Conservation (phyloP, 1,140 invertebrate genomes). For the Lepidurus packardi region DNA sequence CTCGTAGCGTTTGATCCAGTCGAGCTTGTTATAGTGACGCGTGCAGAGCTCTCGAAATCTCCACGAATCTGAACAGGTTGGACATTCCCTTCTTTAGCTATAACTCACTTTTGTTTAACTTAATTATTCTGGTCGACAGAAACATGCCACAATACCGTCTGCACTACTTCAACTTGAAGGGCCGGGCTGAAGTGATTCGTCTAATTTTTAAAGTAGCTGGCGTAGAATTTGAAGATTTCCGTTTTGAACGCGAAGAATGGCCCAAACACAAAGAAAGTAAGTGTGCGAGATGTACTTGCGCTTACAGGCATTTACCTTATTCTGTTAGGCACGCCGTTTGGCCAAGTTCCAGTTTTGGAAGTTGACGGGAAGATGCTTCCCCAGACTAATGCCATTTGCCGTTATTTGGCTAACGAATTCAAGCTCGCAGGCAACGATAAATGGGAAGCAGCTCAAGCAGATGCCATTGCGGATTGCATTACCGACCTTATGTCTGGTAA, state of each 20-base stretch:
- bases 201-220: conserved; percentile 53
- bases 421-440: conserved; percentile 37
- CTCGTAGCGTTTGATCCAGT: neutral
- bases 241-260: conserved; percentile 45
- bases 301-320: conserved; percentile 46
- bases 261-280: conserved; percentile 44
- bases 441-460: conserved; percentile 34
- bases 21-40: neutral
- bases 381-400: conserved; percentile 34
- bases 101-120: neutral
- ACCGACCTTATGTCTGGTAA: conserved; percentile 50
- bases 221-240: conserved; percentile 54
- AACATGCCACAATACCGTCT: conserved; percentile 48
- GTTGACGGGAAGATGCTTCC: conserved; percentile 31
- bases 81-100: neutral
- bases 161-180: conserved; percentile 55
- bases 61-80: neutral
- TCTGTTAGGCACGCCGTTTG: conserved; percentile 41
- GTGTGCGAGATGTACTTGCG: conserved; percentile 26
- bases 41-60: neutral
- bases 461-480: conserved; percentile 53
- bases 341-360: conserved; percentile 34
- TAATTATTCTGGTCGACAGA: conserved; percentile 11
- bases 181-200: conserved; percentile 56
- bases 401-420: conserved; percentile 35